These are phyloP conservation scores for Mus caroli DNA, from an alignment of 2,797 vertebrate species.

Conservation along the genomic window DNA sequence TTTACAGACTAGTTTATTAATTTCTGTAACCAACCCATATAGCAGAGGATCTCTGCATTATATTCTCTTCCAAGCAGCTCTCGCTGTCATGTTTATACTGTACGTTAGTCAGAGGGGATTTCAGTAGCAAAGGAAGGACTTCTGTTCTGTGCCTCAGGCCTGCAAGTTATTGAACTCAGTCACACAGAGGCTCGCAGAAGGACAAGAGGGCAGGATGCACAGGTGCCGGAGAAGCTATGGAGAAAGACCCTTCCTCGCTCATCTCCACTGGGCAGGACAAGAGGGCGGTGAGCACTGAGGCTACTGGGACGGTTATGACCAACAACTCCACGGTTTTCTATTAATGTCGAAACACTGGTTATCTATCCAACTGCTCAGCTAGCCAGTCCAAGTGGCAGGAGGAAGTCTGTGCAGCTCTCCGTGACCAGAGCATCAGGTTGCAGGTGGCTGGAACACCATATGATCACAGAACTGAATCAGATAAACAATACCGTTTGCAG, in stretches of 20 bases:
- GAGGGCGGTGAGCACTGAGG: background rate
- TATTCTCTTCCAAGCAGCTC: constrained; percentile 14
- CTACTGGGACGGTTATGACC: background rate
- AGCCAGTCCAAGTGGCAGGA: background rate
- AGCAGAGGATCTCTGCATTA: background rate
- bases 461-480: background rate
- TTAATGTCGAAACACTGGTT: constrained; percentile 18
- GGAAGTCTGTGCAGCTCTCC: background rate
- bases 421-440: background rate
- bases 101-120: constrained; percentile 16
- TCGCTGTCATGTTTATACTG: background rate
- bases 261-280: background rate
- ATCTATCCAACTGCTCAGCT: background rate
- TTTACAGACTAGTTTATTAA: background rate
- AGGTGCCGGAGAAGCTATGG: background rate
- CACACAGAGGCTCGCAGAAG: background rate
- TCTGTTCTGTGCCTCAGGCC: background rate
- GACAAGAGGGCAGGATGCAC: background rate
- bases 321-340: constrained; percentile 20
- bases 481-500: background rate
- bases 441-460: background rate
- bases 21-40: background rate
- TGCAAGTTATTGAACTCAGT: background rate
- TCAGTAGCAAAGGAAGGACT: constrained; percentile 29
- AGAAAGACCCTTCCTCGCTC: background rate